Conservation (phyloP, 2,888 invertebrate genomes). For the Pasiphila rectangulata region DNA sequence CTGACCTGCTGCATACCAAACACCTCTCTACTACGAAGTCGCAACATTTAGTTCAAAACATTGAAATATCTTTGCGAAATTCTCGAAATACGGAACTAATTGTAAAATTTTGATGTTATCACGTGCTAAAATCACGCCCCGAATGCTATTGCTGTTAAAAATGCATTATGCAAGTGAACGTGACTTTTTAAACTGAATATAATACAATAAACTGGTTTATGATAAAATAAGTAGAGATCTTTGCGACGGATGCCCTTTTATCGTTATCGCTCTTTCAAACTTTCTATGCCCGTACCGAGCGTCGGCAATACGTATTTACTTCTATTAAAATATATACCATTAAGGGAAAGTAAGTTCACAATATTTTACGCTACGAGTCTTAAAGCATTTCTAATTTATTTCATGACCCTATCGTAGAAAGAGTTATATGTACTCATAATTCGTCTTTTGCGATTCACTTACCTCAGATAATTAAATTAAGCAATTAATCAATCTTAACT, state of each 20-base stretch:
- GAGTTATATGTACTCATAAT: no score
- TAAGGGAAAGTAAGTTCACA: background rate
- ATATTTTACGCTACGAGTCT: background rate
- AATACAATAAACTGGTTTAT: background rate
- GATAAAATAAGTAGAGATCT: background rate
- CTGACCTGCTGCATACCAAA: slow-evolving; percentile 32
- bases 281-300: background rate
- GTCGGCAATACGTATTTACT: no score
- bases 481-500: no score
- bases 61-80: slow-evolving; percentile 20
- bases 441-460: no score
- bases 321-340: slow-evolving; percentile 2
- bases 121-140: slow-evolving; percentile 4
- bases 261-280: background rate
- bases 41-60: slow-evolving; percentile 26
- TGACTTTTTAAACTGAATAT: background rate
- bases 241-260: slow-evolving; percentile 1
- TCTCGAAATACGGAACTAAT: slow-evolving; percentile 17
- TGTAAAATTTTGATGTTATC: slow-evolving; percentile 2
- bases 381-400: slow-evolving; percentile 5
- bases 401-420: slow-evolving; percentile 5
- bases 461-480: no score
- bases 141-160: background rate
- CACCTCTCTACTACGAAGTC: slow-evolving; percentile 33
- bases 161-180: slow-evolving; percentile 3